Conservation (phyloP, 2,888 invertebrate species). For the Acanthosepion esculentum region DNA sequence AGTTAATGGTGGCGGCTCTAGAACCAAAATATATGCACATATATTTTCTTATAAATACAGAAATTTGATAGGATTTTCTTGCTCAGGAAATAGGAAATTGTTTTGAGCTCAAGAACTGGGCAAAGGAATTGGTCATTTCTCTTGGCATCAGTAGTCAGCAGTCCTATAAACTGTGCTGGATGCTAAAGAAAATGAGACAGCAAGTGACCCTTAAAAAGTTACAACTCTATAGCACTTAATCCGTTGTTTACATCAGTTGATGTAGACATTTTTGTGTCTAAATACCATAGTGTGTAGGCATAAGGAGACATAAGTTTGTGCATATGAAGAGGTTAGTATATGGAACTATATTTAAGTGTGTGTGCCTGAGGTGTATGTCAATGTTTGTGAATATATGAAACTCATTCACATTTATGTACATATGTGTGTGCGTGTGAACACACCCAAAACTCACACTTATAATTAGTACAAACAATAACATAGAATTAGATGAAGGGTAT, state of each 20-base stretch:
- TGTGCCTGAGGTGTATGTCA: too few relatives aligned
- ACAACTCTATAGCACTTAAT: background rate
- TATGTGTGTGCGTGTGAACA: too few relatives aligned
- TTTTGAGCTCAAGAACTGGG: background rate
- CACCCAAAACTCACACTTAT: too few relatives aligned
- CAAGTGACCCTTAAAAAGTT: constrained; percentile 13
- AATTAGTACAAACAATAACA: too few relatives aligned
- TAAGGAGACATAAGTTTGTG: too few relatives aligned
- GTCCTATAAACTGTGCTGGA: background rate
- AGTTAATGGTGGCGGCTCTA: too few relatives aligned
- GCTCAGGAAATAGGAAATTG: constrained; percentile 7
- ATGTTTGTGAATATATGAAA: too few relatives aligned
- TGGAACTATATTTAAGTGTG: too few relatives aligned
- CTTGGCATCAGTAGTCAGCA: constrained; percentile 18
- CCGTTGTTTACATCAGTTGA: background rate
- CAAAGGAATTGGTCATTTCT: background rate
- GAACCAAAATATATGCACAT: background rate
- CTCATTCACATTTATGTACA: too few relatives aligned
- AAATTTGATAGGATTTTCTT: constrained; percentile 22
- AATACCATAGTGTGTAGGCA: too few relatives aligned
- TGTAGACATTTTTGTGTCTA: background rate
- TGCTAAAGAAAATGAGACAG: background rate
- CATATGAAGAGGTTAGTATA: too few relatives aligned
- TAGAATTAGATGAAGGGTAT: too few relatives aligned
- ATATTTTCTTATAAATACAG: background rate